Evolutionary conservation across 2,113 vertebrate genomes (phyloP), one percentile per base, ranked within the genome.

Genomic region (Gulo gulo): DNA sequence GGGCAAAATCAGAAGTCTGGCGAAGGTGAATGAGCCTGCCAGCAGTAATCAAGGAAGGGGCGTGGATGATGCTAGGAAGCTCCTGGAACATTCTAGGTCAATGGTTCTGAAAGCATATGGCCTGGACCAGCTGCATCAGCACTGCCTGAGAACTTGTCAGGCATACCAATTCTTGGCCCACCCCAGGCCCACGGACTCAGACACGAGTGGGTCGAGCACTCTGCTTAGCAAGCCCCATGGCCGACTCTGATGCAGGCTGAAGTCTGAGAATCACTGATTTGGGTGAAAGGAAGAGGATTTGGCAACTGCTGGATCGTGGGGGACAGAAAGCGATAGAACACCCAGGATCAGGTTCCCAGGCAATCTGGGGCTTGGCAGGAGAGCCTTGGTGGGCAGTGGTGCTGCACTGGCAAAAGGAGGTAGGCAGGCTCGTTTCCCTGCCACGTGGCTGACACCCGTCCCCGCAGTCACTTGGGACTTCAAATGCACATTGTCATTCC

Each of bases 21-120:
- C 42, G 29, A 34, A 13, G 18, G 67, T 2, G 14, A 55, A 50
- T 0, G 15, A 34, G 23, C 10, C 88, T 71, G 47, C 36, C 65
- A 15, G 52, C 2, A 24, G 42, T 0, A 2, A 26, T 31, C 0
- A 0, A 69, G 39, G 57, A 16, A 4, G 2, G 45, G 4, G 9
- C 0, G 2, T 3, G 23, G 29, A 31, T 3, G 50, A 20, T 24
- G 34, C 14, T 24, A 55, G 87, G 55, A 91, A 88, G 50, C 47
- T 82, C 7, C 0, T 50, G 20, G 63, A 59, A 52, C 4, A 9
- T 31, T 65, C 82, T 15, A 13, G 81, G 47, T 65, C 82, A 67
- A 24, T 4, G 39, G 12, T 61, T 57, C 50, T 23, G 76, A 82
- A 91, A 88, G 15, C 12, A 3, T 4, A 15, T 18, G 21, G 2